Conservation (phyloP, 1,140 invertebrate genomes). For the Protaetia brevitarsis region DNA sequence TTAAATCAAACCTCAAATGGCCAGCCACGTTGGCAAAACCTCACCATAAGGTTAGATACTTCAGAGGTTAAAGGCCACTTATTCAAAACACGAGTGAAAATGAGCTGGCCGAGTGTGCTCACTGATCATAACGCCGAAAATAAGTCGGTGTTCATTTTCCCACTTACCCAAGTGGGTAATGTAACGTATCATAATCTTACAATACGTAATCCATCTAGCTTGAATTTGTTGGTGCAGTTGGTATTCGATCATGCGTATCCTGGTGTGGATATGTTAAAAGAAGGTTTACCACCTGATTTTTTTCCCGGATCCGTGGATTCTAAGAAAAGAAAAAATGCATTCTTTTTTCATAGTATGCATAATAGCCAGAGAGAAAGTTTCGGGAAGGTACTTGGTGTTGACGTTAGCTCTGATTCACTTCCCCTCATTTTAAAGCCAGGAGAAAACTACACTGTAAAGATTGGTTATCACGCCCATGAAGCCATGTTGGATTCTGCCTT, state of each 20-base stretch:
- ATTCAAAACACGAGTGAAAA: constrained; percentile 66
- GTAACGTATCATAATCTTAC: constrained; percentile 62
- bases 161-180: constrained; percentile 79
- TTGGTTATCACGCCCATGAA: constrained; percentile 47
- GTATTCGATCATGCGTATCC: constrained; percentile 60
- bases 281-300: constrained; percentile 50
- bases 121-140: constrained; percentile 47
- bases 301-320: constrained; percentile 27
- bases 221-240: constrained; percentile 60
- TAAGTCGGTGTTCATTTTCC: constrained; percentile 63
- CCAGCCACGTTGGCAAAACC: constrained; percentile 57
- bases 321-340: constrained; percentile 24
- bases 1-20: constrained; percentile 54
- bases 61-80: constrained; percentile 70
- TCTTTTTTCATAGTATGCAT: constrained; percentile 38
- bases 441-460: constrained; percentile 47
- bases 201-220: constrained; percentile 61
- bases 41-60: constrained; percentile 74
- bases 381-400: constrained; percentile 30
- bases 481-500: constrained; percentile 48
- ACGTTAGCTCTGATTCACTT: constrained; percentile 34
- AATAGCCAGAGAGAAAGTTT: constrained; percentile 32
- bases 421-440: constrained; percentile 50
- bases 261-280: constrained; percentile 51
- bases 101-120: constrained; percentile 68